phyloP scores from a whole-genome alignment of 1,140 invertebrate genomes.

The Aphaenogaster floridana region DNA sequence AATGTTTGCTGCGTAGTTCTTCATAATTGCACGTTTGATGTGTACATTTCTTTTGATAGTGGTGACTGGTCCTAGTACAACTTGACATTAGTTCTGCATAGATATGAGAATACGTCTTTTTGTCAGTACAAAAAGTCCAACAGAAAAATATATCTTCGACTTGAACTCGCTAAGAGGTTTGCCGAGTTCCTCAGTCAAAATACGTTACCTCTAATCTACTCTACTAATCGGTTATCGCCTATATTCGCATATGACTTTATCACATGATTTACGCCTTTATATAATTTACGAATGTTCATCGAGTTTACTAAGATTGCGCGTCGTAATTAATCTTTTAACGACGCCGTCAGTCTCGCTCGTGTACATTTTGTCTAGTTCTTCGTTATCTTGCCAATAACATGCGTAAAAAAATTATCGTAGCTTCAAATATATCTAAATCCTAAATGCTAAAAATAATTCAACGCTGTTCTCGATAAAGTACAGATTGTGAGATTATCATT shows the following conservation, averaged over 20 bases:
- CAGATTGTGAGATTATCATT: background rate
- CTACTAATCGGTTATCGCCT: conserved; percentile 36
- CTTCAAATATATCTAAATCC: background rate
- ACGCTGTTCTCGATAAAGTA: background rate
- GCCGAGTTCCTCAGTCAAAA: conserved; percentile 26
- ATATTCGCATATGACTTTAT: conserved; percentile 51
- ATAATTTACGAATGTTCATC: conserved; percentile 29
- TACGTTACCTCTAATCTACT: conserved; percentile 42
- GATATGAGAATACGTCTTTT: conserved; percentile 45
- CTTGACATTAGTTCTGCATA: conserved; percentile 29
- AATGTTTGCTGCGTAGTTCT: conserved; percentile 4
- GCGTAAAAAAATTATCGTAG: background rate
- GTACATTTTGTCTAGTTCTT: background rate
- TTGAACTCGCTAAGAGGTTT: conserved; percentile 23
- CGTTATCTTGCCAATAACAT: background rate
- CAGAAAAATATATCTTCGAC: conserved; percentile 48
- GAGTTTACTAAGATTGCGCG: background rate
- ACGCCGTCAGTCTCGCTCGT: conserved; percentile 17
- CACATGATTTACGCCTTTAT: conserved; percentile 49
- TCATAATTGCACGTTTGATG: background rate
- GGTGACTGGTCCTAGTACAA: conserved; percentile 30
- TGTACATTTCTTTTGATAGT: background rate
- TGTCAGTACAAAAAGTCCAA: conserved; percentile 46
- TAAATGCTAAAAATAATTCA: background rate
- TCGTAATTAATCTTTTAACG: conserved; percentile 24